Conservation (phyloP, 37 sponge, comb jelly and placozoan genomes). For the Haliclona indistincta region DNA sequence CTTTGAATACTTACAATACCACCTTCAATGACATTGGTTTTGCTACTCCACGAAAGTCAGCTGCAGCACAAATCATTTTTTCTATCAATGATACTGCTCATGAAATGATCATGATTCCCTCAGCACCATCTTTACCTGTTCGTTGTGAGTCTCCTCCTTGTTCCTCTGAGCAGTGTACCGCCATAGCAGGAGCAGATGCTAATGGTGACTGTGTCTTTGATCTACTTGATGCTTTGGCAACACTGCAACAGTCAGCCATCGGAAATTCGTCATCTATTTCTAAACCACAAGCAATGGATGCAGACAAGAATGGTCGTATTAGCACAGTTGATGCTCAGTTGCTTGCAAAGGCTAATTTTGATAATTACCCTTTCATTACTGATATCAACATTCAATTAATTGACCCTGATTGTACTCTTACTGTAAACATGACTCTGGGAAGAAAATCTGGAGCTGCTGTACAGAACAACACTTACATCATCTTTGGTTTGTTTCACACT, state of each 20-base stretch:
- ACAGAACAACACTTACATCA: conserved; percentile 21
- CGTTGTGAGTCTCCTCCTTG: conserved; percentile 40
- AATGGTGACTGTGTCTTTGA: conserved; percentile 72
- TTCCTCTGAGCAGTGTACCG: conserved; percentile 10
- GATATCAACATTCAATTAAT: conserved; percentile 29
- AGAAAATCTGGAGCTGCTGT: conserved; percentile 1
- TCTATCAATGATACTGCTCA: not conserved
- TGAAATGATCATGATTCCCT: too few species aligned
- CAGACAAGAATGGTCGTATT: conserved; percentile 57
- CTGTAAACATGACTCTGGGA: conserved; percentile 54
- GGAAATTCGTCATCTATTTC: not conserved
- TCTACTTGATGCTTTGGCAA: conserved; percentile 39
- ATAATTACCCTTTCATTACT: conserved; percentile 39
- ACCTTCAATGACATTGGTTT: conserved; percentile 28
- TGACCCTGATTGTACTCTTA: conserved; percentile 60
- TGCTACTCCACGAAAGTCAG: conserved; percentile 2
- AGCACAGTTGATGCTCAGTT: conserved; percentile 38
- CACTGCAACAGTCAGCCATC: not conserved
- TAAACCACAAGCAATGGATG: conserved; percentile 64
- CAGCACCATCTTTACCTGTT: not conserved
- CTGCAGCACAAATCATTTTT: conserved; percentile 17
- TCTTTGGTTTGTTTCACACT: conserved; percentile 51
- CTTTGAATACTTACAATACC: conserved; percentile 9
- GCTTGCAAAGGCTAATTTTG: conserved; percentile 41
- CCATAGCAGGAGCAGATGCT: conserved; percentile 30